Evolutionary conservation across 2,888 invertebrate species (phyloP).

Genomic region (Drosophila diplacantha): DNA sequence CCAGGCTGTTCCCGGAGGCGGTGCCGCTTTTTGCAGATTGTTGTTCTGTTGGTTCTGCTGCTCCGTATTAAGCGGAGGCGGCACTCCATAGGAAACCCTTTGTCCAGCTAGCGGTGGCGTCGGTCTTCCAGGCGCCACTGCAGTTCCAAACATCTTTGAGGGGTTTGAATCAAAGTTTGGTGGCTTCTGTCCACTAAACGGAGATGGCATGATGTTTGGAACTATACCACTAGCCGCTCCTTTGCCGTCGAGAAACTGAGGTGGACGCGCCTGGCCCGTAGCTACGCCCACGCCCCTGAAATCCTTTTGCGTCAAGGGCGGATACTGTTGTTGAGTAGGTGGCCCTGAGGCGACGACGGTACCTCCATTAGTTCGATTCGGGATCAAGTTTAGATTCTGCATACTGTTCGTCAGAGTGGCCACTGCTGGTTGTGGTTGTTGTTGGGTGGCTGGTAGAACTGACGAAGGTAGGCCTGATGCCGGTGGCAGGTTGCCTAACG

Average conservation of each 20-base stretch:
- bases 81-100: conserved; percentile 19
- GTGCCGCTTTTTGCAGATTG: conserved; percentile 41
- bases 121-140: conserved; percentile 11
- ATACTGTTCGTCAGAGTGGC: conserved; percentile 53
- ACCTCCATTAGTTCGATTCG: conserved; percentile 51
- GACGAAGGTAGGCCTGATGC: conserved; percentile 3
- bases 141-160: conserved; percentile 49
- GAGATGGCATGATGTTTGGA: conserved; percentile 45
- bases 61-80: conserved; percentile 6
- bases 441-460: neutral
- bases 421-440: conserved; percentile 7
- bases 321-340: conserved; percentile 11
- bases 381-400: conserved; percentile 66
- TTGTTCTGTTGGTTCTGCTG: conserved; percentile 49
- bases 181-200: conserved; percentile 44
- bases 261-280: conserved; percentile 16
- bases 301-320: conserved; percentile 33
- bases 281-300: conserved; percentile 57
- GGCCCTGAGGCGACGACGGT: neutral
- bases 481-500: conserved; percentile 10
- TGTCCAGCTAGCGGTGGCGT: conserved; percentile 1
- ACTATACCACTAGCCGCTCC: conserved; percentile 12
- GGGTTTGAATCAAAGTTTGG: conserved; percentile 25
- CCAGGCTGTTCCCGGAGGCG: conserved; percentile 32
- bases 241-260: conserved; percentile 2